Evolutionary conservation across 2,797 vertebrate genomes (phyloP), one percentile per base, ranked within the genome.

Genomic region (Masticophis lateralis): DNA sequence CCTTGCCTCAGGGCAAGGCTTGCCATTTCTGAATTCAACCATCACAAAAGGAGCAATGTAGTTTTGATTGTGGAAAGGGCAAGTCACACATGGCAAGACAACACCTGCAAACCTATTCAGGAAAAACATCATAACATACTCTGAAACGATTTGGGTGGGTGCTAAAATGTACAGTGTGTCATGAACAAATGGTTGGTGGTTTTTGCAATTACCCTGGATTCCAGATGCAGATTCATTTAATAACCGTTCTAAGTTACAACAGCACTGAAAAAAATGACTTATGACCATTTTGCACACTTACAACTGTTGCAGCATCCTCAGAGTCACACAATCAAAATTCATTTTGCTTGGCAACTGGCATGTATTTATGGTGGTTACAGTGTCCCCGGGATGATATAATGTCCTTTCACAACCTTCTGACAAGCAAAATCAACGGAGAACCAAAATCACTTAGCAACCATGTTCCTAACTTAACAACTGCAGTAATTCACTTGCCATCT

Each of bases 201-300:
- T 95, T 95, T 95, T 95, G 63, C 95, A 91, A 96, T 96, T 96
- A 94, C 92, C 91, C 94, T 96, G 43, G 69, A 79, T 79, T 79
- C 18, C 69, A 79, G 18, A 10, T 43, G 18, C 18, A 10, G 32
- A 13, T 28, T 69, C n/a, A 5, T 16, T 69, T 69, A 69, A n/a
- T 69, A 12, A 69, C 28, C 1, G 5, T 69, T 69, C 2, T 14
- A 69, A 69, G 63, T 28, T 63, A 63, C 27, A 28, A 63, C 61
- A 63, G 27, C 63, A 16, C n/a, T 32, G 63, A 2, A 16, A 10
- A n/a, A 32, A 32, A 5, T 32, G 63, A 69, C 63, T 69, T 32
- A 32, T 32, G 12, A 69, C 63, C n/a, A 1, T 69, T 69, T 69
- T 69, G 28, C n/a, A 32, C n/a, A 32, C 63, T 69, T 69, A 66